Evolutionary conservation across 2,797 vertebrate species (phyloP).

Genomic region (Enteromius trimaculatus): DNA sequence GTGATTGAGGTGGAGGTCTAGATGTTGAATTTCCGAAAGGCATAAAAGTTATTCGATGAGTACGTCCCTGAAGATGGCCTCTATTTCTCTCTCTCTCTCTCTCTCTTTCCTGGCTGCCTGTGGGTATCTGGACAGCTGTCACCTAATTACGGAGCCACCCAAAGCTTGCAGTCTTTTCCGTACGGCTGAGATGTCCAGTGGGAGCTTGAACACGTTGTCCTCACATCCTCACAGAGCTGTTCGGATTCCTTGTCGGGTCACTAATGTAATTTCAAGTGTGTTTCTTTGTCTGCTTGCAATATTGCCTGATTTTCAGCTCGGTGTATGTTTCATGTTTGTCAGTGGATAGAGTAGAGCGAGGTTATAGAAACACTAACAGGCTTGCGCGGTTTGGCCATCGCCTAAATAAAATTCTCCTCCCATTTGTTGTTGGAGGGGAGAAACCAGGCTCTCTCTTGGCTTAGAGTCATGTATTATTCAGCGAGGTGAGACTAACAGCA

Average conservation of each 20-base stretch:
- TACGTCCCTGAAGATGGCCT: conserved; percentile 39
- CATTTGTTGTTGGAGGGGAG: conserved; percentile 20
- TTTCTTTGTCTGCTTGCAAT: conserved; percentile 35
- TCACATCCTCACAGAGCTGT: conserved; percentile 24
- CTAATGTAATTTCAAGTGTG: conserved; percentile 34
- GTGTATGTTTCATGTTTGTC: conserved; percentile 37
- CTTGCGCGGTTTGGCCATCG: background rate
- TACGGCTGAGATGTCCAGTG: conserved; percentile 41
- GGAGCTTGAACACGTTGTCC: conserved; percentile 39
- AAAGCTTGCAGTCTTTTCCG: conserved; percentile 56
- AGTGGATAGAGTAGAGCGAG: conserved; percentile 29
- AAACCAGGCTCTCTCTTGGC: conserved; percentile 33
- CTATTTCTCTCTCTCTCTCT: conserved; percentile 35
- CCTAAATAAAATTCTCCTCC: conserved; percentile 18
- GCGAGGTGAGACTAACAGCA: conserved; percentile 49
- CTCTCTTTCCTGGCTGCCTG: conserved; percentile 32
- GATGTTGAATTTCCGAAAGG: conserved; percentile 42
- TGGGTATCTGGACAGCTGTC: conserved; percentile 65
- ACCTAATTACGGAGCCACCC: conserved; percentile 64
- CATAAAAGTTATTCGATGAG: conserved; percentile 25
- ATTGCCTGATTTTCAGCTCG: conserved; percentile 29
- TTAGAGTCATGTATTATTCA: conserved; percentile 55
- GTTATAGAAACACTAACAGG: conserved; percentile 18
- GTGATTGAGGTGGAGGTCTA: conserved; percentile 37
- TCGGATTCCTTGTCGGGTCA: conserved; percentile 25